phyloP scores from a whole-genome alignment of 2,888 invertebrate genomes.

The Diadegma fenestrale region DNA sequence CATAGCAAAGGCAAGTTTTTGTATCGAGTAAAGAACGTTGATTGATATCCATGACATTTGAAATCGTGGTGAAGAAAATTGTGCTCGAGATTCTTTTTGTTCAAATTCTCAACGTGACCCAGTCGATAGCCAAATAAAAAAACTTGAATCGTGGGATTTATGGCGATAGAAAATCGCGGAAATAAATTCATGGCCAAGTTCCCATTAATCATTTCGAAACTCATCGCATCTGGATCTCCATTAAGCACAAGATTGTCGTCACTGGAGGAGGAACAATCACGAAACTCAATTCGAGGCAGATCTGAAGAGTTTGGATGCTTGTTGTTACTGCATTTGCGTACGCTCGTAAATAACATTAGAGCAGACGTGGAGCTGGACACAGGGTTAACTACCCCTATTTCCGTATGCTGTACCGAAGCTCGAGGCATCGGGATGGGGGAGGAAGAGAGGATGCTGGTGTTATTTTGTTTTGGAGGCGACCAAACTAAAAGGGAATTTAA shows the following conservation, averaged over 20 bases:
- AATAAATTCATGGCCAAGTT: not conserved
- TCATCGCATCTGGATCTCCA: slow-evolving; percentile 14
- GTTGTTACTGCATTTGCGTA: slow-evolving; percentile 20
- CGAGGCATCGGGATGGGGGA: not conserved
- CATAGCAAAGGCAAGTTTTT: too few relatives aligned
- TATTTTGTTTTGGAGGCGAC: slow-evolving; percentile 19
- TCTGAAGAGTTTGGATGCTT: not conserved
- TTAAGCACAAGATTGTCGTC: slow-evolving; percentile 39
- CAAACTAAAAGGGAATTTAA: slow-evolving; percentile 79
- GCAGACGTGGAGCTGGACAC: slow-evolving; percentile 31
- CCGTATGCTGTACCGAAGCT: not conserved
- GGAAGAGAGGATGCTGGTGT: not conserved
- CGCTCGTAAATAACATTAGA: slow-evolving; percentile 77
- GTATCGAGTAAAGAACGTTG: too few relatives aligned
- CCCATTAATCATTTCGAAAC: slow-evolving; percentile 46
- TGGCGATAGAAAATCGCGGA: not conserved
- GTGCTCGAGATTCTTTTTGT: too few relatives aligned
- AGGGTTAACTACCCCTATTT: slow-evolving; percentile 33
- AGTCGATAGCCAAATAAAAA: not conserved
- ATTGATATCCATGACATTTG: too few relatives aligned
- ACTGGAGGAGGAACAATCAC: slow-evolving; percentile 23
- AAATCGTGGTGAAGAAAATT: too few relatives aligned
- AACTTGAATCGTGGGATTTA: not conserved
- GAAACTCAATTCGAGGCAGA: slow-evolving; percentile 20
- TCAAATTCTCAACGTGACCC: too few relatives aligned